A percentile compares a stretch with the other conserved stretches of the same genome.
Conservation (phyloP, 2,797 vertebrate genomes). For the Pangasius sanitwongsei region DNA sequence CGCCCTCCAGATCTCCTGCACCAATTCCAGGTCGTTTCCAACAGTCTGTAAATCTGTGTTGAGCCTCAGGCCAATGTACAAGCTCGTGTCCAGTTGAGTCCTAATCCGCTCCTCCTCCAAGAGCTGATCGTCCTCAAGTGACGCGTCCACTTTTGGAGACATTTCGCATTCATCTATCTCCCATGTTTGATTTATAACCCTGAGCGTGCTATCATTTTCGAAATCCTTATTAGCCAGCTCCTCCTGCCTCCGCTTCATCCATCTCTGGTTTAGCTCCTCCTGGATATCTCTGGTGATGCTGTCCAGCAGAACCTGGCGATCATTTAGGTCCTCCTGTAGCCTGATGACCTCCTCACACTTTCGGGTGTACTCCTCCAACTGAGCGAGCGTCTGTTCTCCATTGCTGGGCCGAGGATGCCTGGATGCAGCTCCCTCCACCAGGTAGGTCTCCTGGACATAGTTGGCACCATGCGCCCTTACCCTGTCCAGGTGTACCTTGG, state of each 20-base stretch:
- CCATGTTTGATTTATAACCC: slow-evolving; percentile 7
- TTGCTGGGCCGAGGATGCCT: background rate
- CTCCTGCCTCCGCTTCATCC: slow-evolving; percentile 88
- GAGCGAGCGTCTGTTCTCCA: slow-evolving; percentile 23
- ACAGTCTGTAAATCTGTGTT: slow-evolving; percentile 88
- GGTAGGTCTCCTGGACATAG: slow-evolving; percentile 96
- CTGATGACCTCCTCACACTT: slow-evolving; percentile 84
- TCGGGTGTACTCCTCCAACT: slow-evolving; percentile 83
- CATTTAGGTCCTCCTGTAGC: slow-evolving; percentile 86
- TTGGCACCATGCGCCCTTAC: slow-evolving; percentile 90
- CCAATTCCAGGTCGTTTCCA: slow-evolving; percentile 81
- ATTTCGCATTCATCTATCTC: background rate
- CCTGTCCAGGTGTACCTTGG: slow-evolving; percentile 89
- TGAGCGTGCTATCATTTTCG: slow-evolving; percentile 64
- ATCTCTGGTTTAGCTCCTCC: slow-evolving; percentile 92
- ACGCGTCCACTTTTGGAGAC: slow-evolving; percentile 59
- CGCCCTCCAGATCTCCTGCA: slow-evolving; percentile 80
- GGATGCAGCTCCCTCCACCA: slow-evolving; percentile 72
- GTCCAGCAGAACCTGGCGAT: slow-evolving; percentile 87
- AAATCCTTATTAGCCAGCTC: slow-evolving; percentile 72
- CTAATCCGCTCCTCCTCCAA: slow-evolving; percentile 86
- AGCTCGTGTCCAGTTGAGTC: slow-evolving; percentile 91
- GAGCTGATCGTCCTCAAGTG: slow-evolving; percentile 69
- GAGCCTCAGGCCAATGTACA: slow-evolving; percentile 90
- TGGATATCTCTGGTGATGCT: slow-evolving; percentile 87